Conservation (phyloP, 2,113 vertebrate genomes). For the Boulengeromyrus knoepffleri region DNA sequence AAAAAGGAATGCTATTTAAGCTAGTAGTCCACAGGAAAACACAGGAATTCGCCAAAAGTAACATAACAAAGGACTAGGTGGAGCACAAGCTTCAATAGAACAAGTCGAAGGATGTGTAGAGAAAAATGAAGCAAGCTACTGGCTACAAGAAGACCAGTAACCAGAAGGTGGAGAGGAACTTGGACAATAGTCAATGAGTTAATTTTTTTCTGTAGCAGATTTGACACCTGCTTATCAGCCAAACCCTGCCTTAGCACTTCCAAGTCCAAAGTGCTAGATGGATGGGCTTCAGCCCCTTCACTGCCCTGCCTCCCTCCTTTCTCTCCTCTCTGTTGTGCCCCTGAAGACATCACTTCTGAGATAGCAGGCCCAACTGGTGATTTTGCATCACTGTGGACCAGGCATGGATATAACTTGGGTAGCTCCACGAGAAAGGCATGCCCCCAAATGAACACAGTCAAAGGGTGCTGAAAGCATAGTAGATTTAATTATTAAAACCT, state of each 20-base stretch:
- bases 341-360: not conserved
- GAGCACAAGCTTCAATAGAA: not conserved
- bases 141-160: not conserved
- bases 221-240: not conserved
- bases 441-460: not conserved
- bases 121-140: not conserved
- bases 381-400: not conserved
- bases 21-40: not conserved
- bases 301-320: not conserved
- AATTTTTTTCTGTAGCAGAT: not conserved
- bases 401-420: not conserved
- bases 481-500: not conserved
- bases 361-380: not conserved
- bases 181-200: not conserved
- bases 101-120: not conserved
- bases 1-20: not conserved
- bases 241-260: not conserved
- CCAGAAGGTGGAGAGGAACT: not conserved
- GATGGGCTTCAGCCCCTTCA: not conserved
- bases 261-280: not conserved
- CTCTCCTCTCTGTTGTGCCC: not conserved
- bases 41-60: not conserved
- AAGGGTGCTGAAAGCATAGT: not conserved
- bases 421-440: not conserved
- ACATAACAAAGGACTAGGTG: not conserved